Evolutionary conservation across 2,797 vertebrate species (phyloP).

Genomic region (Borostomias antarcticus): DNA sequence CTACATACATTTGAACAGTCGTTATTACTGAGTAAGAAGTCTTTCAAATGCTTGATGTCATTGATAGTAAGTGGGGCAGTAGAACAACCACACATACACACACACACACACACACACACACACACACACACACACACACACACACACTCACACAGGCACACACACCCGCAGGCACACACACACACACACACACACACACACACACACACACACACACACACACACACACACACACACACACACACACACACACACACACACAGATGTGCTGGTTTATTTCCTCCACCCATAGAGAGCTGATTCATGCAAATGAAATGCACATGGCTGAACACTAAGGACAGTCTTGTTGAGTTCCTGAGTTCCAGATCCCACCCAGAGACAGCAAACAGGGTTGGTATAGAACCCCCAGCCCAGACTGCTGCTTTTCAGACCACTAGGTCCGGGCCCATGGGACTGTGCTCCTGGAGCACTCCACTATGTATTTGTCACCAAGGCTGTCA

Average conservation of each 20-base stretch:
- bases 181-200: background rate
- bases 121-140: too few species aligned
- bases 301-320: background rate
- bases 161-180: background rate
- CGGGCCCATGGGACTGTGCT: background rate
- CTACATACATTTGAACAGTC: too few species aligned
- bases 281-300: background rate
- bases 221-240: too few species aligned
- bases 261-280: background rate
- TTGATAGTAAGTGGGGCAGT: too few species aligned
- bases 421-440: background rate
- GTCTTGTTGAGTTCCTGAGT: background rate
- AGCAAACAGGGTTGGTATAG: too few species aligned
- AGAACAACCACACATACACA: too few species aligned
- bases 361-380: background rate
- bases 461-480: slow-evolving; percentile 6
- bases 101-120: background rate
- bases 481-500: slow-evolving; percentile 18
- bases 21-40: too few species aligned
- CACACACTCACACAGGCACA: background rate
- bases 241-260: background rate
- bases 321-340: background rate
- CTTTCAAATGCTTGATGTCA: too few species aligned
- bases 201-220: background rate
- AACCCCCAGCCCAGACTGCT: background rate